Conservation (phyloP, 2,113 vertebrate genomes). For the Gnathonemus longibarbis region DNA sequence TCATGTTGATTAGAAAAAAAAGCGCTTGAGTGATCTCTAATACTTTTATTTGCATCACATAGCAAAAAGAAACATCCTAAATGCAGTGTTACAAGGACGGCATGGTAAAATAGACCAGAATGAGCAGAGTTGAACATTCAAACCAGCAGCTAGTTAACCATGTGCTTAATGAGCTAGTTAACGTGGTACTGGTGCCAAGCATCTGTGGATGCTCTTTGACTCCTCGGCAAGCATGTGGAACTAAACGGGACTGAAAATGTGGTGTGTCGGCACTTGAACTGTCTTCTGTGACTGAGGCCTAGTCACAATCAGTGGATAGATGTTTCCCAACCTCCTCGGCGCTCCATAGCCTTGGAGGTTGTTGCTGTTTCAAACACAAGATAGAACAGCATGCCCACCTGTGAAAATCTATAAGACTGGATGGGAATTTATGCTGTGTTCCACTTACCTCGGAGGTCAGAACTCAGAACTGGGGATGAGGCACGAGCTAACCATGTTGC, state of each 20-base stretch:
- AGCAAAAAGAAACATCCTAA: conserved; percentile 18
- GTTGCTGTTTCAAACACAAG: background rate
- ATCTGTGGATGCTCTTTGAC: background rate
- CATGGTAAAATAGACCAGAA: background rate
- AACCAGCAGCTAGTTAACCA: background rate
- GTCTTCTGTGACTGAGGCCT: background rate
- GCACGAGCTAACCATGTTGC: too few relatives aligned
- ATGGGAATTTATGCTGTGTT: background rate
- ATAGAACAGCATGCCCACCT: background rate
- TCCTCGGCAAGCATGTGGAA: background rate
- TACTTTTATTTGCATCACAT: background rate
- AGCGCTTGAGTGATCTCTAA: background rate
- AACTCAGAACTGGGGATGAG: too few relatives aligned
- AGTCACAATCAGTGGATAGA: background rate
- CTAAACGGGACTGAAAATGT: background rate
- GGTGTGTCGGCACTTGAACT: background rate
- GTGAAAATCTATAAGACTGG: background rate
- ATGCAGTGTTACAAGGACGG: conserved; percentile 9
- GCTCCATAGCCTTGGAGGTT: too few relatives aligned
- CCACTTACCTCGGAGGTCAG: too few relatives aligned
- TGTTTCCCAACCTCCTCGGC: background rate
- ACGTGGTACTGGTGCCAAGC: background rate
- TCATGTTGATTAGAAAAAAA: background rate
- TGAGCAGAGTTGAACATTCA: background rate
- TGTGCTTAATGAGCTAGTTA: background rate